Conservation (phyloP, 2,113 vertebrate species). For the Catharus fuscescens region DNA sequence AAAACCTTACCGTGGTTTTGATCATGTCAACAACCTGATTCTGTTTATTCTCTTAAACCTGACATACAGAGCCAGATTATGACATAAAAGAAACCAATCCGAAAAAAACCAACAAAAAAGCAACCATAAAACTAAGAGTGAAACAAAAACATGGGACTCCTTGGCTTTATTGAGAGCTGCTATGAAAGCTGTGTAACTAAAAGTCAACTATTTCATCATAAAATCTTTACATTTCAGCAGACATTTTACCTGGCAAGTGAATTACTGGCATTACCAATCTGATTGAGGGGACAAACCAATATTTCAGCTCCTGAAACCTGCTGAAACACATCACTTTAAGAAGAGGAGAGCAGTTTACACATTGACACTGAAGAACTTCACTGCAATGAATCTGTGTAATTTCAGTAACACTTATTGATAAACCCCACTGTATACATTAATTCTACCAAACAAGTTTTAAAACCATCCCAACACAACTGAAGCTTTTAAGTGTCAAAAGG, state of each 20-base stretch:
- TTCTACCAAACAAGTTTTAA: neutral
- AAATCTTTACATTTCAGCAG: conserved; percentile 6
- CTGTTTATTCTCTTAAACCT: neutral
- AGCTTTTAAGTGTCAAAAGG: neutral
- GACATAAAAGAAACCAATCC: neutral
- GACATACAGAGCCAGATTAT: neutral
- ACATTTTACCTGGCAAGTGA: neutral
- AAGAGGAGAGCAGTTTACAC: conserved; percentile 12
- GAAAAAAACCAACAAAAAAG: neutral
- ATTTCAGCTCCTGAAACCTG: conserved; percentile 37
- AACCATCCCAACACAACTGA: neutral
- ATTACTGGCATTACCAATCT: neutral
- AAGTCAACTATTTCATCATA: neutral
- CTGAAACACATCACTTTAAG: conserved; percentile 1
- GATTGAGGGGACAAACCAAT: neutral
- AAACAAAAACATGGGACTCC: neutral
- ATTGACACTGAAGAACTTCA: neutral
- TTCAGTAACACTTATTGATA: conserved; percentile 15
- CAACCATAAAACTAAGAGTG: neutral
- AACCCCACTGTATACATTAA: neutral
- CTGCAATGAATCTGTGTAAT: neutral
- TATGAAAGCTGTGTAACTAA: conserved; percentile 13
- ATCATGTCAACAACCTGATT: neutral
- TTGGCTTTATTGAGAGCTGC: neutral
- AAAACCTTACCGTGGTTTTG: neutral